Conservation (phyloP, 2,797 vertebrate genomes). For the Esox lucius region DNA sequence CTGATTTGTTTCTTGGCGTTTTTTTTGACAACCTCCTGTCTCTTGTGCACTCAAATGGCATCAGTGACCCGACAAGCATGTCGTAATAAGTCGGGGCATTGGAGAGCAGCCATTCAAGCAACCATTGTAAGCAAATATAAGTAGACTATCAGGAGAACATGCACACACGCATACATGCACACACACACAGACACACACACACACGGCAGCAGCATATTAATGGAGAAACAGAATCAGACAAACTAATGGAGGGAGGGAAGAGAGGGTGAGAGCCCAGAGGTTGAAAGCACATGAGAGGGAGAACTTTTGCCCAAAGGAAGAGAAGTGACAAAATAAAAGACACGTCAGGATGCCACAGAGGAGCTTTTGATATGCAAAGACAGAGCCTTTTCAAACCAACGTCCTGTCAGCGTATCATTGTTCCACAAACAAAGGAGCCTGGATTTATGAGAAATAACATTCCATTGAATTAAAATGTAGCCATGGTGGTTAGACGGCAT, state of each 20-base stretch:
- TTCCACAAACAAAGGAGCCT: slow-evolving; percentile 49
- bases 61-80: not conserved
- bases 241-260: not conserved
- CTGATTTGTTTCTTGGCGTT: not conserved
- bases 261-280: slow-evolving; percentile 20
- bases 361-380: slow-evolving; percentile 66
- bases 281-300: not conserved
- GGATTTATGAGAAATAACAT: slow-evolving; percentile 55
- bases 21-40: not conserved
- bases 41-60: not conserved
- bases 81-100: not conserved
- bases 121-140: not conserved
- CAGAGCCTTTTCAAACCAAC: slow-evolving; percentile 37
- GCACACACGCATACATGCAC: not conserved
- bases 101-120: slow-evolving; percentile 9
- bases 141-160: slow-evolving; percentile 9
- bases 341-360: slow-evolving; percentile 37
- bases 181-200: not conserved
- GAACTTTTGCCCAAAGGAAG: not conserved
- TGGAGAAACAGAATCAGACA: slow-evolving; percentile 11
- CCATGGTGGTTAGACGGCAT: not conserved
- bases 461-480: slow-evolving; percentile 42
- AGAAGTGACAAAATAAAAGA: slow-evolving; percentile 31
- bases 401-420: slow-evolving; percentile 51
- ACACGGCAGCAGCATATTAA: not conserved